A percentile compares a stretch with the other conserved stretches of the same genome.
Evolutionary conservation across 2,888 invertebrate species (phyloP).

Genomic region (Eueremaeus valkanovi): DNA sequence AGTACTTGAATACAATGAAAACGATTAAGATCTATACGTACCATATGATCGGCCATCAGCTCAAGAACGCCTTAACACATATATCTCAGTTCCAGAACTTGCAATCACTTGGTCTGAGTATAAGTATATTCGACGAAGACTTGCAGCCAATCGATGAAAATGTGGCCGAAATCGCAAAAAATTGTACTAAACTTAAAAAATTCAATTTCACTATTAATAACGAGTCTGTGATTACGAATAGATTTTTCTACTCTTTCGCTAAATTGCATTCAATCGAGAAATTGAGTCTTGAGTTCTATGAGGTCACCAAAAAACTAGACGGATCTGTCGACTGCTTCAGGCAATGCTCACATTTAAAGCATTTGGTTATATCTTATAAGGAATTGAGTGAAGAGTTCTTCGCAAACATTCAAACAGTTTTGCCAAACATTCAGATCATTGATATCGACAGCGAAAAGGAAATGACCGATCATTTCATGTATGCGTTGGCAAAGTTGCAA

Average conservation of each 20-base stretch:
- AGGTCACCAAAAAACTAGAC: conserved; percentile 21
- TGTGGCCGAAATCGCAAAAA: not conserved
- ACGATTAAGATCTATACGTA: conserved; percentile 24
- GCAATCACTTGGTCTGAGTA: not conserved
- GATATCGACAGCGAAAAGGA: conserved; percentile 20
- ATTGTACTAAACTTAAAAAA: conserved; percentile 11
- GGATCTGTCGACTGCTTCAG: conserved; percentile 14
- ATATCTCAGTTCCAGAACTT: conserved; percentile 17
- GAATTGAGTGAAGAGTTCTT: conserved; percentile 24
- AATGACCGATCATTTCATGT: conserved; percentile 6
- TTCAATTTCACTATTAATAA: conserved; percentile 10
- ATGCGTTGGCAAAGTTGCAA: not conserved
- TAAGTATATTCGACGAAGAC: conserved; percentile 28
- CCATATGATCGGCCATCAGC: conserved; percentile 31
- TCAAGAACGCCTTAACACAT: conserved; percentile 20
- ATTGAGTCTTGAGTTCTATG: conserved; percentile 24
- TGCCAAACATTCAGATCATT: conserved; percentile 8
- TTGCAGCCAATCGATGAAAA: conserved; percentile 4
- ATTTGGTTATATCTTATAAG: conserved; percentile 14
- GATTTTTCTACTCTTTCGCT: not conserved
- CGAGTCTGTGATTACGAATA: conserved; percentile 17
- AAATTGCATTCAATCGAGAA: conserved; percentile 23
- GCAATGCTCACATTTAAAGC: not conserved
- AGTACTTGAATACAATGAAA: conserved; percentile 15
- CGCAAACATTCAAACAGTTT: not conserved